Base-by-base conservation (phyloP, 2,797 vertebrate species). In the Nyctalus aviator region DNA sequence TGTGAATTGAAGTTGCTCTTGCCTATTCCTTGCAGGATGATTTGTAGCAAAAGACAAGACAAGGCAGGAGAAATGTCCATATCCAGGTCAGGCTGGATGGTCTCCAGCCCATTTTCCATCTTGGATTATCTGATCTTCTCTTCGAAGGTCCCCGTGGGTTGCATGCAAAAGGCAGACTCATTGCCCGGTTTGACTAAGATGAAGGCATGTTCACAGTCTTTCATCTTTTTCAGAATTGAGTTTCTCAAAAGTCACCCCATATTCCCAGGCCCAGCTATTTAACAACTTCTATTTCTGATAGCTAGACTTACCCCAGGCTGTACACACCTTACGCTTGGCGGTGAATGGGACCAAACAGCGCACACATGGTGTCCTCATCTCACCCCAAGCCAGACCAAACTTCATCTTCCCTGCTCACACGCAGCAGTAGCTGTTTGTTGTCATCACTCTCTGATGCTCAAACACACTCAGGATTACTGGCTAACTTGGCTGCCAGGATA, bases 41-140 rank as follows among this genome's bases (percentile, higher is more conserved):
- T 97, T 96, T 97, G 93, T 91, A 84, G 84, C 84, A 53, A 35
- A 82, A 96, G 92, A 94, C n/a, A 30, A 95, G 97, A 94, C 86
- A 89, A 84, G 88, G 50, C 76, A 93, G 90, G 92, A 96, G 93
- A 90, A 88, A 95, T 95, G 91, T 82, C 88, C 92, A 48, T 53
- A 68, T 57, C 69, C 73, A 41, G 75, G 92, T 94, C 88, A 94
- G 53, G 48, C 71, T 93, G 78, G 82, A 95, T 0, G 2, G 50
- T 95, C 90, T 92, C 88, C 94, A 95, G 25, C 25, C 90, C 68
- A 78, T 93, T 77, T 89, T 76, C 90, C 81, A 35, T 46, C 86
- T 71, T 79, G 3, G 77, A 84, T 95, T 79, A 83, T 88, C 82
- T 90, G 62, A 72, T 91, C 93, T 95, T 91, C 84, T 46, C 14